Base-by-base conservation (phyloP, 2,888 invertebrate genomes). In the Trilocha varians region DNA sequence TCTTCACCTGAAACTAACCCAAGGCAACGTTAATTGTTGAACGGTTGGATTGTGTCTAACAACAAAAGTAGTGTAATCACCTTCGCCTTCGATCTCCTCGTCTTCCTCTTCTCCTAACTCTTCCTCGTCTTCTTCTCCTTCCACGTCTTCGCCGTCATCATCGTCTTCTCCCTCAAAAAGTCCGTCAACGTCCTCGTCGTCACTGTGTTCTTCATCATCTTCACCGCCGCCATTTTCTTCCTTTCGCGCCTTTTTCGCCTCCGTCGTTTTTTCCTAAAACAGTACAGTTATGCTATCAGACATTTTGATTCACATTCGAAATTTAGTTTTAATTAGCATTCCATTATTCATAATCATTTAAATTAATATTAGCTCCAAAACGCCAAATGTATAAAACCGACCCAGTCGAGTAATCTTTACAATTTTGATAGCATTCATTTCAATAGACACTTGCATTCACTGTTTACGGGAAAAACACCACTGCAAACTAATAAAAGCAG, bases 201-300 rank as follows among this genome's bases (percentile, higher is more conserved):
- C 88, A 57, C 87, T 88, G 59, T 88, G 87, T 49, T 80, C 80
- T 46, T 89, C 90, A 16, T 87, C 88, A 6, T 87, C 87, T 33
- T 87, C 87, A 16, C 89, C 90, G 42, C 90, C 91, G 25, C 92
- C 92, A 62, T 93, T 92, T 69, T 93, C 92, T 67, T 92, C 92
- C 83, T 92, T 93, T 87, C 91, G 91, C 79, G 91, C 90, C 83
- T 93, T 93, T 86, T 93, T 93, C 54, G 90, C 89, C 47, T 92
- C 92, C 44, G 91, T 91, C 53, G 85, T 86, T 82, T 92, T 92
- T 54, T 92, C 92, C 92, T 92, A 71, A 55, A 65, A 65, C 38
- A 38, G 49, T 36, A 25, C 2, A 25, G n/a, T n/a, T n/a, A n/a
- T 11, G 11, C 14, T 36, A 38, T 43, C 36, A 38, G 34, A 47